Percentiles rank a stretch among this genome's conserved stretches.
phyloP scores from a whole-genome alignment of 2,113 vertebrate species.

The Pangasianodon gigas region DNA sequence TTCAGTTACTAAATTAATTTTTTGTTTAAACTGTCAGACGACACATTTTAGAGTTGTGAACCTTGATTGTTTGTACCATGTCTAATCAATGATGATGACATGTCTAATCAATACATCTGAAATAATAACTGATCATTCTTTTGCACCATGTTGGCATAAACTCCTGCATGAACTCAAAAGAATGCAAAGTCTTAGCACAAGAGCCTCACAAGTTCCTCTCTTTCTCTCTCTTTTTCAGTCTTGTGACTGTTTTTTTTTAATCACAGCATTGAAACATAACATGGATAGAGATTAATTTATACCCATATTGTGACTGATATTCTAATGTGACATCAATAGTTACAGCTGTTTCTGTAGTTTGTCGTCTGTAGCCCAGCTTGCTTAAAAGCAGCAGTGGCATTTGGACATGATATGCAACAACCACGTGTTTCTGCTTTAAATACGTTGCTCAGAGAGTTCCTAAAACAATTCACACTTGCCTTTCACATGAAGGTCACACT shows the following conservation, averaged over 20 bases:
- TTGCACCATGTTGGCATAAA: background rate
- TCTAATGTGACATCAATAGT: background rate
- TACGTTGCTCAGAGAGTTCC: background rate
- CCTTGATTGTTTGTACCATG: background rate
- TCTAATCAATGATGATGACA: background rate
- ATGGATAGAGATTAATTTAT: background rate
- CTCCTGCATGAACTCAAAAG: background rate
- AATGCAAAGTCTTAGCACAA: background rate
- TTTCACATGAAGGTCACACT: constrained; percentile 41
- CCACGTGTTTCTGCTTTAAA: background rate
- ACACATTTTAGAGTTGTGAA: background rate
- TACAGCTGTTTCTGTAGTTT: background rate
- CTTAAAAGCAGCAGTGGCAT: background rate
- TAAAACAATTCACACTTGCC: constrained; percentile 13
- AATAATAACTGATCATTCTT: background rate
- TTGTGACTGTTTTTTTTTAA: background rate
- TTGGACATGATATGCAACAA: background rate
- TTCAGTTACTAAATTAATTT: background rate
- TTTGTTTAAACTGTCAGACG: background rate
- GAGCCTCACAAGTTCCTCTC: background rate
- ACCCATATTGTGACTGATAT: background rate
- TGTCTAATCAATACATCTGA: background rate
- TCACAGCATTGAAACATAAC: background rate
- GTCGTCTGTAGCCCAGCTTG: background rate
- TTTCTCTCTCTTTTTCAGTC: background rate